Evolutionary conservation across 2,888 invertebrate genomes (phyloP), one percentile per base, ranked within the genome.

Genomic region (Laspeyria flexula): DNA sequence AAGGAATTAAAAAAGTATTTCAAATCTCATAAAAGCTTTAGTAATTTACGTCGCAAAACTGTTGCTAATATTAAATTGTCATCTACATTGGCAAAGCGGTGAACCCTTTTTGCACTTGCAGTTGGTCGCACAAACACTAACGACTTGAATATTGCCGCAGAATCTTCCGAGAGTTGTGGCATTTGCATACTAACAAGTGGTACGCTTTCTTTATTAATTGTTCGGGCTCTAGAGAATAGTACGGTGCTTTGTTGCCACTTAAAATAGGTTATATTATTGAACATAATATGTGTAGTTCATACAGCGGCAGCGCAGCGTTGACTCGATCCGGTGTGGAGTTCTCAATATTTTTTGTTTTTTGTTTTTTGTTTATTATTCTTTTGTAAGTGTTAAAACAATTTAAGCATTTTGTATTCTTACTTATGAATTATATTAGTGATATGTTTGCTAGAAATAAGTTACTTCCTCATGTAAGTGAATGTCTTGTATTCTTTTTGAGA

Each of bases 101-200:
- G 43, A 60, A 64, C 65, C 71, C 76, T 82, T 83, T 83, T 82
- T 83, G 77, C 80, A 72, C 65, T 70, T 59, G 77, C 77, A 77
- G 73, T 79, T 56, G 67, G 57, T 68, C 69, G 71, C 71, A 73
- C 82, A 83, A 85, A 81, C 82, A 81, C 84, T 87, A 86, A 86
- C 83, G 84, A 79, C 82, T 81, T 64, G 81, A 84, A 81, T 85
- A 86, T 85, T 83, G 78, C 75, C 69, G 60, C 53, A 68, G 73
- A 83, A 84, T 85, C 86, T 83, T 79, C 73, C 44, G 53, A 69
- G 80, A 73, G 81, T 79, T 80, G 80, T 71, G 64, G 75, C 73
- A 84, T 86, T 86, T 83, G 83, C 82, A 85, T 85, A 78, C 81
- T 85, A 85, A 83, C 82, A 81, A 80, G 78, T 68, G 55, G 64